Evolutionary conservation across 2,113 vertebrate species (phyloP), one percentile per base, ranked within the genome.

Genomic region (Chaetodon trifascialis): DNA sequence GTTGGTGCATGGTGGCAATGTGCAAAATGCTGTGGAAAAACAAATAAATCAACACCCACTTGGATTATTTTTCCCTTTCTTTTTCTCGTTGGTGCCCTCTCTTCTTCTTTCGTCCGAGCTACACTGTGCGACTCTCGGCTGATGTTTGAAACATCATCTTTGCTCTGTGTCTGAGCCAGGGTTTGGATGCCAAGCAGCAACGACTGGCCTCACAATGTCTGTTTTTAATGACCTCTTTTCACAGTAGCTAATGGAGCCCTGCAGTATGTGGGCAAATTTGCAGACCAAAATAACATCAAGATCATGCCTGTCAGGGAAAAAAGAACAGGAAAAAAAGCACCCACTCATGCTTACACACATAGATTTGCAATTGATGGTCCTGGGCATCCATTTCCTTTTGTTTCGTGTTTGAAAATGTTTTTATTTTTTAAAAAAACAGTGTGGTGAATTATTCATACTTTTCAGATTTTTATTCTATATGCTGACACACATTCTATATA

Each of bases 181-280:
- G 12, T 68, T 56, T 54, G 30, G 64, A 59, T 60, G 64, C 59
- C 19, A 64, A 21, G 68, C 65, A 12, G 7, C 62, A 55, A 42
- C 1, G 8, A 65, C 49, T 17, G 49, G 34, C 65, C 46, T 63
- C 25, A 15, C 49, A 12, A 34, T 46, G 63, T 54, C 72, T 55
- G n/a, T 69, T 84, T 84, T 70, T 64, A 88, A 87, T 73, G 78
- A 71, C 65, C 55, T 66, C 44, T 17, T 86, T 69, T 81, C 81
- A 79, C 81, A 40, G 78, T 15, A 73, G 76, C 72, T 81, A 83
- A 86, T 75, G 85, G 72, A 79, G 80, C 66, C 67, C 64, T 79
- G 78, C 72, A 76, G 73, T 72, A 60, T 9, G 65, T 55, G 54
- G 30, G 30, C 47, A 84, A 69, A 78, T 66, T 23, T 65, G 44